A percentile compares a stretch with the other conserved stretches of the same genome.
These are phyloP conservation scores for Lypha dubia DNA, from an alignment of 2,888 invertebrate genomes.

Conservation along the genomic window DNA sequence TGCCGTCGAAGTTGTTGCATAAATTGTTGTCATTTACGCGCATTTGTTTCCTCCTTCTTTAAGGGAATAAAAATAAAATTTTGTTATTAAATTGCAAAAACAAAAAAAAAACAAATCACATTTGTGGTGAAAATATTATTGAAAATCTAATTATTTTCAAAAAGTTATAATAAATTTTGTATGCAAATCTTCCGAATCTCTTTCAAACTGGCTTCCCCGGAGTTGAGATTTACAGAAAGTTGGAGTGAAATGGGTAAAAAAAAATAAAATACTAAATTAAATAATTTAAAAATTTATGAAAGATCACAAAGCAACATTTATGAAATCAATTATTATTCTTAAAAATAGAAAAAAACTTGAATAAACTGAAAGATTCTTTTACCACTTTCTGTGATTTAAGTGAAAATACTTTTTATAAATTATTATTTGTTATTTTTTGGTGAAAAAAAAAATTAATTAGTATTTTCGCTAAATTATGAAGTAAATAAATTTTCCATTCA, in stretches of 20 bases:
- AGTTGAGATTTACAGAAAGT: constrained; percentile 48
- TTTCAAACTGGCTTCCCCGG: constrained; percentile 60
- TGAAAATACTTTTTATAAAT: too few relatives aligned
- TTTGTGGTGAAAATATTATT: constrained; percentile 17
- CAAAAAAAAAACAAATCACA: constrained; percentile 20
- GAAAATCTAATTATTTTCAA: not conserved
- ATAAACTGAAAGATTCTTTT: not conserved
- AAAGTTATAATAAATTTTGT: constrained; percentile 11
- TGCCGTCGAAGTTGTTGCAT: constrained; percentile 21
- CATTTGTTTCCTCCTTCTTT: constrained; percentile 21
- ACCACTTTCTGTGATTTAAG: too few relatives aligned
- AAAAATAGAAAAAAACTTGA: not conserved
- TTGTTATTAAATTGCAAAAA: constrained; percentile 32
- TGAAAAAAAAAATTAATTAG: too few relatives aligned
- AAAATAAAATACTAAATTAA: too few relatives aligned
- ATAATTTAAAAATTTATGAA: not conserved
- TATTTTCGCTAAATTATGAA: too few relatives aligned
- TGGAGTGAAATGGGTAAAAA: constrained; percentile 67
- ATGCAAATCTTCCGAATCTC: constrained; percentile 12
- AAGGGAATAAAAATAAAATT: not conserved
- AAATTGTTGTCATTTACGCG: constrained; percentile 48
- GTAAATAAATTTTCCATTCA: too few relatives aligned
- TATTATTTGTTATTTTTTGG: too few relatives aligned
- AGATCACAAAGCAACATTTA: constrained; percentile 4
- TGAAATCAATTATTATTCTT: not conserved